phyloP scores from a whole-genome alignment of 2,113 vertebrate species.

The Eonycteris spelaea region DNA sequence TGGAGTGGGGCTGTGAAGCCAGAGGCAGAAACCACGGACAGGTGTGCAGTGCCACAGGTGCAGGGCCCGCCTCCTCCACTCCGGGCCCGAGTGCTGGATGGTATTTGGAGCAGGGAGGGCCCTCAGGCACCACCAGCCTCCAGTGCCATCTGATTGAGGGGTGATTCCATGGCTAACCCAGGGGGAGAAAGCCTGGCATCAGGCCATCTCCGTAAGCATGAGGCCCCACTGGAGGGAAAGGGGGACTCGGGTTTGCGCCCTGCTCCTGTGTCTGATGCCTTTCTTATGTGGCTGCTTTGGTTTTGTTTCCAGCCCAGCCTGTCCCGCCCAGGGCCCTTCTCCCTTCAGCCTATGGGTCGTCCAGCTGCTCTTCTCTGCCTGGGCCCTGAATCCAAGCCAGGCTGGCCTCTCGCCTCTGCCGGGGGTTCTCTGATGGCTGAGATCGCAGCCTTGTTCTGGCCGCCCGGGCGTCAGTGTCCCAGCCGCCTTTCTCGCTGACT shows the following conservation, averaged over 20 bases:
- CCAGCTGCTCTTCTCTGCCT: background rate
- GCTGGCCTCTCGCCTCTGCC: background rate
- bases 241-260: background rate
- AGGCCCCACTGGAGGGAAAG: background rate
- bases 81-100: background rate
- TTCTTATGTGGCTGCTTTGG: accelerated
- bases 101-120: background rate
- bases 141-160: background rate
- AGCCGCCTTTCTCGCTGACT: accelerated
- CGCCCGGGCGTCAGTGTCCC: background rate
- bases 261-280: accelerated
- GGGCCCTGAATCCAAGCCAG: background rate
- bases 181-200: background rate
- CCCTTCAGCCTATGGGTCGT: accelerated
- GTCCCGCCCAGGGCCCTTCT: accelerated
- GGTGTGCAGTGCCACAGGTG: background rate
- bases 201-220: accelerated
- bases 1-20: background rate
- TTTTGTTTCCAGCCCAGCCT: background rate
- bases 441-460: background rate
- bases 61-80: background rate
- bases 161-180: background rate
- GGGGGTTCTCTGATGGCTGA: background rate
- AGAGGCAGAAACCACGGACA: background rate
- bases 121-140: background rate